Evolutionary conservation across 2,113 vertebrate genomes (phyloP), one percentile per base, ranked within the genome.

Genomic region (Neogobius melanostomus): DNA sequence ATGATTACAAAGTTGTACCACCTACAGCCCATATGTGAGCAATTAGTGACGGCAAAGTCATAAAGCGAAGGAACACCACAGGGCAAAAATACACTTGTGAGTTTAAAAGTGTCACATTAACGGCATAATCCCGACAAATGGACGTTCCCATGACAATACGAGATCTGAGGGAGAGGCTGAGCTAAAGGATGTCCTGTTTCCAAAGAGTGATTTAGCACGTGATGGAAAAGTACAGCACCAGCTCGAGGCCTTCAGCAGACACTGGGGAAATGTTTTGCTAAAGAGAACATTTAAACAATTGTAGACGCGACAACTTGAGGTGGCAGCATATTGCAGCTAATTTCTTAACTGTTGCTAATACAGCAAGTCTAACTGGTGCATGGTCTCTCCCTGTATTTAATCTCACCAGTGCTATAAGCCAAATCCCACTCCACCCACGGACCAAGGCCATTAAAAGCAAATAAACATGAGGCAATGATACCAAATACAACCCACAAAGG

Each of bases 171-270:
- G 82, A 83, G 84, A 81, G 74, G 82, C 61, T 73, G 83, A 66
- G 54, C 73, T 68, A 57, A 72, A 87, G 91, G 81, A 91, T 84
- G 71, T 93, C 89, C 88, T 87, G 84, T 71, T 57, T 63, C 73
- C 63, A 74, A 65, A 75, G 17, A 70, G 56, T 21, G 16, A 72
- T 82, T 78, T 68, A 61, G n/a, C 51, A 7, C 64, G 42, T 70
- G 49, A 62, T 82, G 75, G 81, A 77, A 84, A 84, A 82, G 65
- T 80, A 83, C 77, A 47, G 49, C 1, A 48, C 65, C 50, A 28
- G 16, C 14, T 52, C 63, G 64, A 42, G 72, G 48, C 54, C 16
- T 51, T 72, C 53, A 64, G 51, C 42, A 50, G 56, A 44, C 57
- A 15, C 8, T 67, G 17, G 11, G 59, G 42, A 57, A 21, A 49